Conservation (phyloP, 2,113 vertebrate species). For the Ifrita kowaldi region DNA sequence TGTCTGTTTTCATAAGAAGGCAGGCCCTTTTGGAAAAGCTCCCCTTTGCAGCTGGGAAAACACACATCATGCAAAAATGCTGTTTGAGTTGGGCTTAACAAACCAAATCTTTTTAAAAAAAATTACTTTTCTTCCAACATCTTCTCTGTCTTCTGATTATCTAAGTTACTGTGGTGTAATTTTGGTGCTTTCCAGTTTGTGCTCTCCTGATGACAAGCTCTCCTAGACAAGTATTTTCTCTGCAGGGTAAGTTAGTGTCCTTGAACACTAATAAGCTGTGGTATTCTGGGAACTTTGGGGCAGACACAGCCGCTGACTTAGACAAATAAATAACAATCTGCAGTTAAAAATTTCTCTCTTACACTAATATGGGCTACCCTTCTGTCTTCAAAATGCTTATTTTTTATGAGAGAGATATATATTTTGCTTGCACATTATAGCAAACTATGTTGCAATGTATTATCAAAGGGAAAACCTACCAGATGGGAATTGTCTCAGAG, state of each 20-base stretch:
- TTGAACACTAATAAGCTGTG: neutral
- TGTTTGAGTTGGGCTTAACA: neutral
- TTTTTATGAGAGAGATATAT: neutral
- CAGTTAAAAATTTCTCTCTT: neutral
- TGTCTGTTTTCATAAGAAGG: neutral
- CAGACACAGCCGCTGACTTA: neutral
- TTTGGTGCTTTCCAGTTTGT: neutral
- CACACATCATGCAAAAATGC: neutral
- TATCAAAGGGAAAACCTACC: neutral
- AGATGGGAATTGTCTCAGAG: neutral
- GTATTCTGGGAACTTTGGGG: neutral
- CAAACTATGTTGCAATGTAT: neutral
- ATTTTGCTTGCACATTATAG: neutral
- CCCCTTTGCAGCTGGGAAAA: neutral
- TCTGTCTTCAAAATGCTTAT: neutral
- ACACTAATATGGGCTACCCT: neutral
- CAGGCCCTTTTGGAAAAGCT: neutral
- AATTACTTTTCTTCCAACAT: neutral
- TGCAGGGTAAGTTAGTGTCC: neutral
- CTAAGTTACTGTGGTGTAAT: neutral
- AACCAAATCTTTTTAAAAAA: neutral
- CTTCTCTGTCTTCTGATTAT: neutral
- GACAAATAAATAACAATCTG: neutral
- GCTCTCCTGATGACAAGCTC: neutral
- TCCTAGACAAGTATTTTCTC: neutral